Conservation (phyloP, 2,113 vertebrate genomes). For the Lophius piscatorius region DNA sequence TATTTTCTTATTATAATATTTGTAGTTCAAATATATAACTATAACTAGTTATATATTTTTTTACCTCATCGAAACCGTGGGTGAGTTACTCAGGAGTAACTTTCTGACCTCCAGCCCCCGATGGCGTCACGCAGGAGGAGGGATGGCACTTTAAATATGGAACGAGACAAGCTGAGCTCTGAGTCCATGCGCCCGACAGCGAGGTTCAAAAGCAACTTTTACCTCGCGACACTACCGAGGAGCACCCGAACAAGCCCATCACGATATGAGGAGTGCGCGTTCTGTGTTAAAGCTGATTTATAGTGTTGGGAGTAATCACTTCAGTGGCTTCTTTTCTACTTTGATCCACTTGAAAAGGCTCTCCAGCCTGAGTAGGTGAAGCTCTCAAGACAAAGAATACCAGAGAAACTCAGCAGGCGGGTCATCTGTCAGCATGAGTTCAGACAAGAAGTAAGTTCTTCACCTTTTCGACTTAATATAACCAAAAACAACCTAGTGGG, state of each 20-base stretch:
- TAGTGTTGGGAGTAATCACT: constrained; percentile 27
- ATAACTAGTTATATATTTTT: too few species aligned
- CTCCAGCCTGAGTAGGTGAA: constrained; percentile 1
- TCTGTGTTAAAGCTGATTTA: background rate
- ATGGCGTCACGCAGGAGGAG: constrained; percentile 77
- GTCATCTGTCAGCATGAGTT: constrained; percentile 66
- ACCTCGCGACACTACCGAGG: constrained; percentile 20
- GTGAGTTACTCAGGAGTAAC: constrained; percentile 17
- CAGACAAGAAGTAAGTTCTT: constrained; percentile 81
- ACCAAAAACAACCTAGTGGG: too few species aligned
- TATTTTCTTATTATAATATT: too few species aligned
- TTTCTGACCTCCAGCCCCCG: constrained; percentile 51
- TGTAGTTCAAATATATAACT: too few species aligned
- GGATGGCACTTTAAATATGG: constrained; percentile 81
- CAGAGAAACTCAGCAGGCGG: background rate
- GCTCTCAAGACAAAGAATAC: background rate
- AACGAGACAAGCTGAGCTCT: constrained; percentile 59
- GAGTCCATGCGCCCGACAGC: constrained; percentile 29
- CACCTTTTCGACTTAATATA: too few species aligned
- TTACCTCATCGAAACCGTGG: background rate
- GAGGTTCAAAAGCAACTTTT: background rate
- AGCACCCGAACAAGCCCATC: background rate
- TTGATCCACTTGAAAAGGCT: constrained; percentile 10
- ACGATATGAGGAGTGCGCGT: constrained; percentile 41
- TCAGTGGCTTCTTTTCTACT: constrained; percentile 21